phyloP scores from a whole-genome alignment of 2,888 invertebrate genomes.

The Subacronicta megacephala region DNA sequence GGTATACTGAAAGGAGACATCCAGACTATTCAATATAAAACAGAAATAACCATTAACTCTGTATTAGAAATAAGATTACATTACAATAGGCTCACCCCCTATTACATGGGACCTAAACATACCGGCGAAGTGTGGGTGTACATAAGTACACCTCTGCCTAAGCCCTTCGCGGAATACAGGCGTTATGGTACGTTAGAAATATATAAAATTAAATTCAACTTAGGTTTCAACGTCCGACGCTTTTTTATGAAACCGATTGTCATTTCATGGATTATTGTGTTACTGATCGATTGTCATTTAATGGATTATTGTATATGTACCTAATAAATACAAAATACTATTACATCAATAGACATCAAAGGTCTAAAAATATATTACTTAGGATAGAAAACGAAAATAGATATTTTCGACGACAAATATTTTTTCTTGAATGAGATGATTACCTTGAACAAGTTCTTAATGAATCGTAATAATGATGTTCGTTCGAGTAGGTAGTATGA shows the following conservation, averaged over 20 bases:
- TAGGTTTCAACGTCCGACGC: neutral
- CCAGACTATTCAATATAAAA: slow-evolving; percentile 8
- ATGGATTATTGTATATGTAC: too few relatives aligned
- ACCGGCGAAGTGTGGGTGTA: too few relatives aligned
- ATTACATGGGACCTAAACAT: too few relatives aligned
- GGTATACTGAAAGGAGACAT: slow-evolving; percentile 23
- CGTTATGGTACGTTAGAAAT: too few relatives aligned
- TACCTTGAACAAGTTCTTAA: slow-evolving; percentile 47
- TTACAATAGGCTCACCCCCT: too few relatives aligned
- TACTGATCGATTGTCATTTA: neutral
- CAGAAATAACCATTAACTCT: too few relatives aligned
- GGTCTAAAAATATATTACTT: neutral
- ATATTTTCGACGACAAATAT: slow-evolving; percentile 16
- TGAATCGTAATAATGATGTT: slow-evolving; percentile 45
- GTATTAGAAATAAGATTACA: too few relatives aligned
- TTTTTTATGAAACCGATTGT: neutral
- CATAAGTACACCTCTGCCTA: too few relatives aligned
- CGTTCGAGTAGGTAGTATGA: slow-evolving; percentile 54
- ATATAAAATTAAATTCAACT: neutral
- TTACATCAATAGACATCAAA: neutral
- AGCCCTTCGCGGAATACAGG: too few relatives aligned
- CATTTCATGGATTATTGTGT: neutral
- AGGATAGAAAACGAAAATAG: too few relatives aligned
- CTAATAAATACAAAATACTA: neutral
- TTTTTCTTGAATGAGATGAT: slow-evolving; percentile 39